These are phyloP conservation scores for Sebastes melanostomus DNA, from an alignment of 2,797 vertebrate species.

Conservation along the genomic window DNA sequence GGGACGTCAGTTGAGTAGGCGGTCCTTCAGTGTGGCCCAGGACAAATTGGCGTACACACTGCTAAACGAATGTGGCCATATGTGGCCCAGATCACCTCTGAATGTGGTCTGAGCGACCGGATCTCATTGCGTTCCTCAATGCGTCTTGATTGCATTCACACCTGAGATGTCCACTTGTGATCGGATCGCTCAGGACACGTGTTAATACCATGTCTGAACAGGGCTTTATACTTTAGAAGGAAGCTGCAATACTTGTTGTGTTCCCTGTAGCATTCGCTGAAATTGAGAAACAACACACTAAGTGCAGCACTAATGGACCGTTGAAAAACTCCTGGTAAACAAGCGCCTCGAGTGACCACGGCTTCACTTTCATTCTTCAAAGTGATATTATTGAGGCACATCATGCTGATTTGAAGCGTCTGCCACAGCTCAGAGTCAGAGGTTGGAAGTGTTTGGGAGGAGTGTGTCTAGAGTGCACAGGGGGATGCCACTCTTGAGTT, in stretches of 20 bases:
- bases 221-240: not conserved
- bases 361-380: slow-evolving; percentile 63
- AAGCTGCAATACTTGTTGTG: not conserved
- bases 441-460: slow-evolving; percentile 53
- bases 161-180: no score
- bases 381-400: slow-evolving; percentile 50
- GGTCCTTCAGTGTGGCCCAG: no score
- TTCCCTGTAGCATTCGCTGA: not conserved
- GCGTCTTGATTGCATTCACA: no score
- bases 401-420: slow-evolving; percentile 61
- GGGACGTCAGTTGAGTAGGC: no score
- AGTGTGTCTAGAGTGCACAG: slow-evolving; percentile 53
- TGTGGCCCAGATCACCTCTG: no score
- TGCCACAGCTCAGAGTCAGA: slow-evolving; percentile 50
- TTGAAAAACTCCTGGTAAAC: slow-evolving; percentile 26
- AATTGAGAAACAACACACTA: not conserved
- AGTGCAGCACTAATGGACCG: not conserved
- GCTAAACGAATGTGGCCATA: no score
- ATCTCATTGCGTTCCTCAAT: no score
- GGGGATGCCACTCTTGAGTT: slow-evolving; percentile 55
- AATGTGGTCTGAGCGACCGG: no score
- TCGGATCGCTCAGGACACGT: no score
- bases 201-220: no score
- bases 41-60: no score
- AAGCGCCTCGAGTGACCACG: slow-evolving; percentile 20